These are phyloP conservation scores for Poeciliopsis infans DNA, from an alignment of 2,797 vertebrate species.

Conservation along the genomic window DNA sequence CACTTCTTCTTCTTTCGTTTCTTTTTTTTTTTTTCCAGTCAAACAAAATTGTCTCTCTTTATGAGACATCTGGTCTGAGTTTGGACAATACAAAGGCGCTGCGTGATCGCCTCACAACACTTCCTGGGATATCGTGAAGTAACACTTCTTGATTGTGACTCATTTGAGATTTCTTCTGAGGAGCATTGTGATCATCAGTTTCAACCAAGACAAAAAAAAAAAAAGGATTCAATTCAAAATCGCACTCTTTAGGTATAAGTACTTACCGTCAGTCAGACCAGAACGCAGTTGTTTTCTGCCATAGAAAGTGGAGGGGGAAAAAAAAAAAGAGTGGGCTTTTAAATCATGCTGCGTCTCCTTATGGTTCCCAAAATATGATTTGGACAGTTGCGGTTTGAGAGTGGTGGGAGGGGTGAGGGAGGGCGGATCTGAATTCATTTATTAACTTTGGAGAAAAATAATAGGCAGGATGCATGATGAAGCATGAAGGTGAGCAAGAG, in stretches of 20 bases:
- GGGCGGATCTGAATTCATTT: slow-evolving; percentile 32
- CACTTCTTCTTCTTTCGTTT: too few species aligned
- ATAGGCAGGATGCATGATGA: slow-evolving; percentile 21
- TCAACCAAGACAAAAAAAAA: neutral
- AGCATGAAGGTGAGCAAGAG: slow-evolving; percentile 43
- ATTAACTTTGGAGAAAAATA: slow-evolving; percentile 22
- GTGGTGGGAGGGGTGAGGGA: neutral
- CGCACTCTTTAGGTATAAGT: neutral
- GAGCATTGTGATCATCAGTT: neutral
- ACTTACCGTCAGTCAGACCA: slow-evolving; percentile 7
- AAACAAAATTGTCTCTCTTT: neutral
- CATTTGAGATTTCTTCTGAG: neutral
- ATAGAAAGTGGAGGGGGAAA: neutral
- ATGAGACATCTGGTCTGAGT: neutral
- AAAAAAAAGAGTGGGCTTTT: neutral
- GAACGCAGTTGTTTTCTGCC: neutral
- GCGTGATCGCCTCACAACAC: neutral
- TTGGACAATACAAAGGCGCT: neutral
- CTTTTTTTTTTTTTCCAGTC: neutral
- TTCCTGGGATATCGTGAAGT: neutral
- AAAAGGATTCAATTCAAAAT: neutral
- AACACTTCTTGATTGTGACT: neutral
- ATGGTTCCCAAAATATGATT: slow-evolving; percentile 13
- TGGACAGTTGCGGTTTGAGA: neutral
- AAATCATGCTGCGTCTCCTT: slow-evolving; percentile 8